Conservation (phyloP, 2,888 invertebrate genomes). For the Cheilosia vernalis region DNA sequence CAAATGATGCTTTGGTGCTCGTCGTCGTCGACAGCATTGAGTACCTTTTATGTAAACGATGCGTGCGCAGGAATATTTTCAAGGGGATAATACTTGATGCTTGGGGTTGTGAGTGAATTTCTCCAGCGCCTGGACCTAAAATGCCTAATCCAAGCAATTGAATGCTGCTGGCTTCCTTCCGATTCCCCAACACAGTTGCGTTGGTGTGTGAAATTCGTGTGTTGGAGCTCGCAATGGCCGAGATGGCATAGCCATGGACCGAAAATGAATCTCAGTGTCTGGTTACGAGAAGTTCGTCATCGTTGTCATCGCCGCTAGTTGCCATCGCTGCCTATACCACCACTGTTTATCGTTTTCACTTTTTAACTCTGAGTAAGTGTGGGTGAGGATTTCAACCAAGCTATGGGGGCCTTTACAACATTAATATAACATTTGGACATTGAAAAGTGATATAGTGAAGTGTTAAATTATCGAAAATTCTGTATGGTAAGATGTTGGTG, state of each 20-base stretch:
- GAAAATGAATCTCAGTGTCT: slow-evolving; percentile 74
- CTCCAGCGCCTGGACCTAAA: slow-evolving; percentile 57
- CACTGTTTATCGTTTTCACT: slow-evolving; percentile 33
- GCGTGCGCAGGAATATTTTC: slow-evolving; percentile 75
- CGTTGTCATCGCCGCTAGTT: slow-evolving; percentile 56
- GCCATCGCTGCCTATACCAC: slow-evolving; percentile 18
- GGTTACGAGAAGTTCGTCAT: slow-evolving; percentile 65
- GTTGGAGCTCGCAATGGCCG: slow-evolving; percentile 50
- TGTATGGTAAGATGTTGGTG: background rate
- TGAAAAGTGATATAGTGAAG: slow-evolving; percentile 13
- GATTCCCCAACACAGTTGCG: slow-evolving; percentile 31
- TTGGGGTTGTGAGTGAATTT: slow-evolving; percentile 50
- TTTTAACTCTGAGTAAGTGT: slow-evolving; percentile 55
- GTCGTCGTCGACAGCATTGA: background rate
- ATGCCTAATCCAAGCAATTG: slow-evolving; percentile 60
- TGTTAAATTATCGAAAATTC: background rate
- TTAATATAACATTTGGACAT: slow-evolving; percentile 7
- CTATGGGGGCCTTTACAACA: slow-evolving; percentile 8
- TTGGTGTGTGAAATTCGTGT: slow-evolving; percentile 55
- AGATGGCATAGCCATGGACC: slow-evolving; percentile 48
- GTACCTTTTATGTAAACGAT: slow-evolving; percentile 23
- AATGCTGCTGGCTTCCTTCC: slow-evolving; percentile 43
- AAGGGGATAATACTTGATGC: slow-evolving; percentile 57
- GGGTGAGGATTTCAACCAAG: slow-evolving; percentile 33
- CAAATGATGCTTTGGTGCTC: slow-evolving; percentile 9